Conservation (phyloP, 2,888 invertebrate genomes). For the Apamea epomidion region DNA sequence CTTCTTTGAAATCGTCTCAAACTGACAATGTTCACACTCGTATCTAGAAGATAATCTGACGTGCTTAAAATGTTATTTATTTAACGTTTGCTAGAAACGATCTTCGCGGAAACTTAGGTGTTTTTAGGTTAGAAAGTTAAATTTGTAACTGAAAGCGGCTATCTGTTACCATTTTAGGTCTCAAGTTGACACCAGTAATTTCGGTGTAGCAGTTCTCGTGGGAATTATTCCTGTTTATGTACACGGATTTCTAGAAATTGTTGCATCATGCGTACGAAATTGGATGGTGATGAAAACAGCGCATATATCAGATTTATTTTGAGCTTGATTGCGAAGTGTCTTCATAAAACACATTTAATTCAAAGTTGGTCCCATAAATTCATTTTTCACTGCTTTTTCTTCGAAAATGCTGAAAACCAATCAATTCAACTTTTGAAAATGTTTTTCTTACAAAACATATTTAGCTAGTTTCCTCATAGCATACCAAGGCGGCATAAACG, state of each 20-base stretch:
- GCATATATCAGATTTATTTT: conserved; percentile 59
- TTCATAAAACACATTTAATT: conserved; percentile 51
- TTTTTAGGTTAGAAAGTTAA: conserved; percentile 68
- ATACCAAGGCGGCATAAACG: conserved; percentile 52
- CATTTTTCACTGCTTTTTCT: conserved; percentile 7
- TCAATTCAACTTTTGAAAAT: not conserved
- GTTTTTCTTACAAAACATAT: conserved; percentile 8
- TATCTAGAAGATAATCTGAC: conserved; percentile 67
- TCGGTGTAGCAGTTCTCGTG: conserved; percentile 54
- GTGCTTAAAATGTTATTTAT: conserved; percentile 68
- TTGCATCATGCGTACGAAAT: conserved; percentile 60
- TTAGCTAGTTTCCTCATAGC: conserved; percentile 48
- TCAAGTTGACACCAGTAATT: conserved; percentile 61
- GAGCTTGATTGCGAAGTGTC: conserved; percentile 41
- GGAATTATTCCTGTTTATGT: conserved; percentile 57
- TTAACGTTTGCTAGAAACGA: conserved; percentile 54
- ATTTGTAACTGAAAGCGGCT: conserved; percentile 59
- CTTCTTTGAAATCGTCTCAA: conserved; percentile 73
- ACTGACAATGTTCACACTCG: conserved; percentile 71
- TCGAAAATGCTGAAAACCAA: conserved; percentile 11
- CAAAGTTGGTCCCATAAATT: conserved; percentile 27
- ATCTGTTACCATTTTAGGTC: conserved; percentile 63
- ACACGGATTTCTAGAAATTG: conserved; percentile 62
- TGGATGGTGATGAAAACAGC: conserved; percentile 44
- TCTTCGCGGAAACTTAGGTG: conserved; percentile 54